Percentiles rank a stretch among this genome's conserved stretches.
These are phyloP conservation scores for Thomomys bottae DNA, from an alignment of 2,113 vertebrate genomes.

Conservation along the genomic window DNA sequence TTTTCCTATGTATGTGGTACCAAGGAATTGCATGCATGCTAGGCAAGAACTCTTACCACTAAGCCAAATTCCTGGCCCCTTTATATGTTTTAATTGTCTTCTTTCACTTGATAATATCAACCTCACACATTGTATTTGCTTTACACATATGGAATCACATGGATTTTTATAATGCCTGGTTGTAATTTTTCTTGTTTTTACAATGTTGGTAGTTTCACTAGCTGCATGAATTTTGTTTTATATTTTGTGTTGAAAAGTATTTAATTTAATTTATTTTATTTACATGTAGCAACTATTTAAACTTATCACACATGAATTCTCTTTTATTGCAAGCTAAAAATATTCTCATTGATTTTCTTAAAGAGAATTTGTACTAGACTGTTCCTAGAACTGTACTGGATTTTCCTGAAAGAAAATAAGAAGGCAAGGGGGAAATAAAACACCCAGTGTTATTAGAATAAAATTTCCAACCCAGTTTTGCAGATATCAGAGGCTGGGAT, in stretches of 20 bases:
- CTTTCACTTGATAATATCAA: not conserved
- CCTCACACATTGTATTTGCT: not conserved
- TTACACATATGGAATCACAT: not conserved
- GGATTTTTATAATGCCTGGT: not conserved
- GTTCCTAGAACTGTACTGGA: not conserved
- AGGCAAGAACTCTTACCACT: too few species aligned
- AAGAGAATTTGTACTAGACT: constrained; percentile 21
- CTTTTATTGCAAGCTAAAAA: constrained; percentile 29
- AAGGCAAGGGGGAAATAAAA: not conserved
- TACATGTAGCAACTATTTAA: not conserved
- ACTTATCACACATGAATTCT: not conserved
- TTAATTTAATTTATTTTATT: constrained; percentile 18
- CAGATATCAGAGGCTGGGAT: constrained; percentile 47
- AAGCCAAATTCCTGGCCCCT: too few species aligned
- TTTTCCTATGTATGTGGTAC: too few species aligned
- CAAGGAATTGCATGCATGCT: too few species aligned
- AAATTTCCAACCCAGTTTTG: constrained; percentile 34
- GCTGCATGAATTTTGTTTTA: not conserved
- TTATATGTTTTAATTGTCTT: not conserved
- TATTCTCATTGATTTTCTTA: not conserved
- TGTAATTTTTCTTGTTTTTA: not conserved
- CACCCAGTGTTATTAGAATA: not conserved
- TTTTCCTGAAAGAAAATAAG: constrained; percentile 11
- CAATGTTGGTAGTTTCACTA: not conserved
- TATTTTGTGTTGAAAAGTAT: not conserved